Conservation (phyloP, 2,113 vertebrate genomes). For the Protobothrops mucrosquamatus region DNA sequence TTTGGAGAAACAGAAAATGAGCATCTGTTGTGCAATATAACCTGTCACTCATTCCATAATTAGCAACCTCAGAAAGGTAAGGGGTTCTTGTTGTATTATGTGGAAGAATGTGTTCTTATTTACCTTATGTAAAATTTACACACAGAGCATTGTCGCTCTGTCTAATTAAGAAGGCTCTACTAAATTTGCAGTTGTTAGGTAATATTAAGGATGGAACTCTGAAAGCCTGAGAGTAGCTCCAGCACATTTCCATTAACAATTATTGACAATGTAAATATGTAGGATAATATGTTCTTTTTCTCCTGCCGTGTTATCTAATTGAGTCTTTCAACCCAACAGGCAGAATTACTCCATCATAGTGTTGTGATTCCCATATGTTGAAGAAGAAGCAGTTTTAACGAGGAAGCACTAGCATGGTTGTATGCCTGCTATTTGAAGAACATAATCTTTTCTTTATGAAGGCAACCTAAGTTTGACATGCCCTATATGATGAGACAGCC, state of each 20-base stretch:
- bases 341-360: not conserved
- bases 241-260: not conserved
- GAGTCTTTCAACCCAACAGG: not conserved
- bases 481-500: not conserved
- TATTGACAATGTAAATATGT: not conserved
- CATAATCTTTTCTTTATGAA: not conserved
- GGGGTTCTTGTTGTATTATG: not conserved
- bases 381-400: not conserved
- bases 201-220: not conserved
- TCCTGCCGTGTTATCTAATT: not conserved
- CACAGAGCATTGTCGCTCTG: not conserved
- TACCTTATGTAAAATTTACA: not conserved
- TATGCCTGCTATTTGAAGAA: not conserved
- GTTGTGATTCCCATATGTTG: not conserved
- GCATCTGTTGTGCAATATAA: conserved; percentile 12
- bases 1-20: not conserved
- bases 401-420: not conserved
- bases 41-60: not conserved
- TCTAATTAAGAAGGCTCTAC: not conserved
- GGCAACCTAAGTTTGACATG: not conserved
- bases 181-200: not conserved
- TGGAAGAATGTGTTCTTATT: not conserved
- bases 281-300: not conserved
- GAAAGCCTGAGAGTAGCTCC: not conserved
- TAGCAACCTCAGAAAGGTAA: not conserved